phyloP scores from a whole-genome alignment of 2,888 invertebrate genomes.

The Oasisia sp. region DNA sequence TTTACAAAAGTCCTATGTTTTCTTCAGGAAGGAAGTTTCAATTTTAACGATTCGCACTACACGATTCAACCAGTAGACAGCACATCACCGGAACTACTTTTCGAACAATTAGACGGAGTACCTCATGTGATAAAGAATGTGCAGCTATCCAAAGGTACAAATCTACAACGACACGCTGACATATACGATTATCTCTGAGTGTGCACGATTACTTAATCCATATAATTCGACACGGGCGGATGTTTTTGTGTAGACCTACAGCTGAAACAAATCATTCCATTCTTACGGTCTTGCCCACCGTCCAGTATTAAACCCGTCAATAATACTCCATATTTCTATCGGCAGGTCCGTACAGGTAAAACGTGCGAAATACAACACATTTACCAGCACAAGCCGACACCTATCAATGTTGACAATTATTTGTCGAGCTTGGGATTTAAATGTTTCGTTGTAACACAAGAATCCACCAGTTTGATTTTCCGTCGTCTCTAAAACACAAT shows the following conservation, averaged over 20 bases:
- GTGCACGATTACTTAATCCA: not conserved
- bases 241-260: not conserved
- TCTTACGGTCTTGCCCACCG: not conserved
- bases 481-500: not conserved
- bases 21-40: constrained; percentile 7
- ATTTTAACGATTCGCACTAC: not conserved
- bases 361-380: too few relatives aligned
- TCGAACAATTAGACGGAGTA: not conserved
- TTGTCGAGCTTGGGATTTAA: too few relatives aligned
- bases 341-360: too few relatives aligned
- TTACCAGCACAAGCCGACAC: too few relatives aligned
- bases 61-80: not conserved
- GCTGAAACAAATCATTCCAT: not conserved
- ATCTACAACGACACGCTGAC: not conserved
- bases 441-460: too few relatives aligned
- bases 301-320: not conserved
- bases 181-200: not conserved
- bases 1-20: not conserved
- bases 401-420: too few relatives aligned
- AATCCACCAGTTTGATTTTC: not conserved
- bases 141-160: not conserved
- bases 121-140: not conserved
- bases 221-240: not conserved
- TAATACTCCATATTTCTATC: too few relatives aligned
- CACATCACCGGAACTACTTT: not conserved